Percentiles rank a stretch among this genome's conserved stretches.
Conservation (phyloP, 2,797 vertebrate species). For the Halcyon chelicuti region DNA sequence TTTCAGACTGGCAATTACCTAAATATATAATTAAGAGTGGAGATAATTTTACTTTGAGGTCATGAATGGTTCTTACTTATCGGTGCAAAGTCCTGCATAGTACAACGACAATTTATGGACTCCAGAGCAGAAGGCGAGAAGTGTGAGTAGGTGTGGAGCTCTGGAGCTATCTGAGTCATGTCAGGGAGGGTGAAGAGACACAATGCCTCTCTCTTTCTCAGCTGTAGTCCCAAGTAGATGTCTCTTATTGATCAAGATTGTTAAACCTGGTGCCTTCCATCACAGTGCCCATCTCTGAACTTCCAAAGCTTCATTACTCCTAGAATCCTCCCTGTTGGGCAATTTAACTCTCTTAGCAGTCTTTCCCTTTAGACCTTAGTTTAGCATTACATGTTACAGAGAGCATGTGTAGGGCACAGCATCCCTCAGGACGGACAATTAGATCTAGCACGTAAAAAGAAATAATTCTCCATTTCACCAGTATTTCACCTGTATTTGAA, state of each 20-base stretch:
- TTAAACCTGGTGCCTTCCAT: not conserved
- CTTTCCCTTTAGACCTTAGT: not conserved
- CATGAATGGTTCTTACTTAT: not conserved
- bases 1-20: not conserved
- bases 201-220: not conserved
- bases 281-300: not conserved
- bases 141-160: not conserved
- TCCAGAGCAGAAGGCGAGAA: not conserved
- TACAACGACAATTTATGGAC: not conserved
- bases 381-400: not conserved
- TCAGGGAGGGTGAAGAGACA: not conserved
- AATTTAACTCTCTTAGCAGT: not conserved
- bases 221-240: not conserved
- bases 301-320: not conserved
- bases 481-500: not conserved
- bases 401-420: not conserved
- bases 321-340: not conserved
- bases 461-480: not conserved
- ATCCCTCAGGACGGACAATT: not conserved
- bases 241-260: not conserved
- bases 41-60: not conserved
- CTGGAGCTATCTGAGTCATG: not conserved
- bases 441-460: not conserved
- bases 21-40: not conserved
- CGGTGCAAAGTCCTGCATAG: not conserved